Base-by-base conservation (phyloP, 2,113 vertebrate genomes). In the Hippoglossus stenolepis region DNA sequence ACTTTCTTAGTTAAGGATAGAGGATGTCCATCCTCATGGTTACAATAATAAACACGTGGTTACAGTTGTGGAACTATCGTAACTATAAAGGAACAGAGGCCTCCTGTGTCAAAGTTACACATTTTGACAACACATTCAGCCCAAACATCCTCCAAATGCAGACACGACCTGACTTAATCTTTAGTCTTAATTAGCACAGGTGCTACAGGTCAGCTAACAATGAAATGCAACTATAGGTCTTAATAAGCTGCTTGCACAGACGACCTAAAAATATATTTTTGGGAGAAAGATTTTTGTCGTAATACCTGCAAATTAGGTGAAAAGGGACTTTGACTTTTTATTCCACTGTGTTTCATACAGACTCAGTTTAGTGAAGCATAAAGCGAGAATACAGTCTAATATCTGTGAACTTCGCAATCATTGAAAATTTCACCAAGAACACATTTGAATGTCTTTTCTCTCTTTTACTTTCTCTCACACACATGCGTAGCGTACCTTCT, bases 401-500 rank as follows among this genome's bases (percentile, higher is more conserved):
- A 40, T 23, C 43, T 23, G 43, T 13, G 13, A 69, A 20, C 69
- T 54, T 38, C 17, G 18, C 40, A 72, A 70, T 68, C 28, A 67
- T 76, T 73, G 4, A 60, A 43, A 73, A 56, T 66, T 57, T 26
- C 45, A 71, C 24, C 14, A 7, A 76, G 72, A 69, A 61, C 28
- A 20, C 47, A 43, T 66, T 0, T 38, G 57, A 79, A 47, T 14
- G 17, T n/a, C 51, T 15, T n/a, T 54, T 21, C 14, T 54, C 51
- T 21, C 18, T 20, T 21, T 54, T n/a, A 53, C 68, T 53, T 51
- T 17, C 12, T 56, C 40, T n/a, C 43, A 13, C 59, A 60, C 61
- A 66, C 79, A 61, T 61, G 70, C 20, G 12, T 20, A 61, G 57
- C 78, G 80, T 43, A 82, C 79, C 77, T 72, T 80, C 70, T 45